Conservation (phyloP, 1,140 invertebrate species). For the Reticulitermes speratus region DNA sequence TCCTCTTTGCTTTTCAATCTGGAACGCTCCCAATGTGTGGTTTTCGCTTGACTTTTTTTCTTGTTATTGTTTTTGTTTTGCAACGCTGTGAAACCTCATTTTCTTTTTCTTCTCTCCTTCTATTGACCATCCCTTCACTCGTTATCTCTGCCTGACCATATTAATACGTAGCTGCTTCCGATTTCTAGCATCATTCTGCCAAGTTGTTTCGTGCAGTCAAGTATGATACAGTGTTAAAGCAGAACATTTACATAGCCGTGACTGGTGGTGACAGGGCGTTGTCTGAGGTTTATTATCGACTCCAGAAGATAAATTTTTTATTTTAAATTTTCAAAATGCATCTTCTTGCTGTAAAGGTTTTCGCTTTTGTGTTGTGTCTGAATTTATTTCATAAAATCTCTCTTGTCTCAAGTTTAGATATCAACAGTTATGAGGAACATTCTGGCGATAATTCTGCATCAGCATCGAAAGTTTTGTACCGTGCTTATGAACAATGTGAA, state of each 20-base stretch:
- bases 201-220: not conserved
- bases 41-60: not conserved
- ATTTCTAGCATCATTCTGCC: not conserved
- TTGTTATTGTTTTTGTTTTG: not conserved
- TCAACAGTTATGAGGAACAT: not conserved
- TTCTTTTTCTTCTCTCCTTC: not conserved
- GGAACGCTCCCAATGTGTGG: conserved; percentile 21
- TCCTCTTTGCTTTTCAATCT: conserved; percentile 1
- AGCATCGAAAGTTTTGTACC: not conserved
- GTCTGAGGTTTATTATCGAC: too few species aligned
- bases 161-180: not conserved
- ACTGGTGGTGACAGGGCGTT: too few species aligned
- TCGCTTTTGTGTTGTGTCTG: not conserved
- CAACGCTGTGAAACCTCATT: conserved; percentile 27
- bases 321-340: not conserved
- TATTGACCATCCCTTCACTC: not conserved
- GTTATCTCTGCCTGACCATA: not conserved
- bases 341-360: not conserved
- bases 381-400: not conserved
- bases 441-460: not conserved
- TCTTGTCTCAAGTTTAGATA: not conserved
- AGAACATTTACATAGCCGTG: too few species aligned
- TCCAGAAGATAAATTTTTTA: too few species aligned
- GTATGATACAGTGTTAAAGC: not conserved
- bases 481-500: conserved; percentile 61